Percentiles rank a stretch among this genome's conserved stretches.
phyloP scores from a whole-genome alignment of 2,888 invertebrate genomes.

The Sarcophaga variegata region DNA sequence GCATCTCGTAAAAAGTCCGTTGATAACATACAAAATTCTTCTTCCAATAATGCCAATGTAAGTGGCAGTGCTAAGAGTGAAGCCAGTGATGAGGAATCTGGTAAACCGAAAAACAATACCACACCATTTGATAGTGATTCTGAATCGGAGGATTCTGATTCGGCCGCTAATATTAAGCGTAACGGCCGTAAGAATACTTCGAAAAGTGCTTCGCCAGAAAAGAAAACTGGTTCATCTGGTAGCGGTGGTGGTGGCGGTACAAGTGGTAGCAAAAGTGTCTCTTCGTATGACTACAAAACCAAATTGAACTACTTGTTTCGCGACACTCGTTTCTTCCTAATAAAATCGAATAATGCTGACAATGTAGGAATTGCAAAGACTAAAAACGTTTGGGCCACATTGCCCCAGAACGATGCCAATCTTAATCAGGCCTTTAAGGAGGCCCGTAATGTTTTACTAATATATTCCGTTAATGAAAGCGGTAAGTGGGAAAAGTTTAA shows the following conservation, averaged over 20 bases:
- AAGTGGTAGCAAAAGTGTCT: conserved; percentile 49
- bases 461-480: conserved; percentile 99
- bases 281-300: conserved; percentile 90
- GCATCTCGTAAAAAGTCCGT: conserved; percentile 69
- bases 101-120: conserved; percentile 66
- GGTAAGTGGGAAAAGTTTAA: conserved; percentile 80
- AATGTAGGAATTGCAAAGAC: conserved; percentile 97
- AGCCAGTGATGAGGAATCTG: conserved; percentile 75
- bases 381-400: conserved; percentile 98
- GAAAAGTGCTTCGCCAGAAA: conserved; percentile 71
- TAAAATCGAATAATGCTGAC: conserved; percentile 98
- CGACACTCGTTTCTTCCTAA: conserved; percentile 96
- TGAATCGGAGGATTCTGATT: conserved; percentile 78
- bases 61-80: conserved; percentile 73
- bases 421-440: conserved; percentile 97
- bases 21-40: conserved; percentile 51
- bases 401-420: conserved; percentile 98
- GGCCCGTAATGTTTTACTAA: conserved; percentile 95
- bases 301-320: conserved; percentile 97
- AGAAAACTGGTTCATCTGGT: conserved; percentile 70
- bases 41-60: conserved; percentile 61
- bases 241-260: conserved; percentile 70
- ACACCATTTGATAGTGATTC: conserved; percentile 76
- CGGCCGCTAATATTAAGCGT: conserved; percentile 78
- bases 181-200: conserved; percentile 75